Base-by-base conservation (phyloP, 2,888 invertebrate genomes). In the Hecatera dysodea region DNA sequence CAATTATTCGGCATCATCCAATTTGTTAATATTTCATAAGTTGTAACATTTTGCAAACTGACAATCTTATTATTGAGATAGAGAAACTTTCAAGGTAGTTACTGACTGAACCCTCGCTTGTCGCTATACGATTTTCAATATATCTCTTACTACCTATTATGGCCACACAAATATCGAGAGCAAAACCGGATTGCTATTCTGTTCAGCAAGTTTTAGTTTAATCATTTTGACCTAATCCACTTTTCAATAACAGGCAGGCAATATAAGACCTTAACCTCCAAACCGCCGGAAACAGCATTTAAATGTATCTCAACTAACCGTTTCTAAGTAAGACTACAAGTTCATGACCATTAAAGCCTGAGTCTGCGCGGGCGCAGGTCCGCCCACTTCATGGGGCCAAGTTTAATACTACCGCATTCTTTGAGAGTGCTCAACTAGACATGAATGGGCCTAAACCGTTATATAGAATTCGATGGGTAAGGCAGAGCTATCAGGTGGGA, bases 401-500 rank as follows among this genome's bases (percentile, higher is more conserved):
- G 27, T 72, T 52, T 71, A 27, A 22, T 42, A 76, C 22, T 56
- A 48, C 68, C 63, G 27, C 55, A 68, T 80, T 75, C 68, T 68
- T 64, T 19, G 29, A 55, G 46, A 55, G n/a, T 12, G 1, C 7
- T 44, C 42, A 42, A 19, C 44, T 44, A 5, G 27, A 24, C 19
- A 33, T 64, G 24, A 57, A 57, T 24, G 22, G n/a, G 22, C 22
- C 27, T 59, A 22, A 24, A 11, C 19, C 12, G 17, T 64, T 64
- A 11, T 48, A 42, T n/a, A 36, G 7, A 27, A 59, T 42, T 48
- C 1, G 2, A 9, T 29, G 12, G 6, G 8, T 9, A 46, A 9
- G n/a, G 46, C 8, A n/a, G n/a, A n/a, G 7, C 19, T 42, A 6
- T 17, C 6, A 19, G 19, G 44, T 19, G 12, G 2, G 6, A 44